These are phyloP conservation scores for Porites cylindrica DNA, from an alignment of 92 coral and sea anemone genomes.

Conservation along the genomic window DNA sequence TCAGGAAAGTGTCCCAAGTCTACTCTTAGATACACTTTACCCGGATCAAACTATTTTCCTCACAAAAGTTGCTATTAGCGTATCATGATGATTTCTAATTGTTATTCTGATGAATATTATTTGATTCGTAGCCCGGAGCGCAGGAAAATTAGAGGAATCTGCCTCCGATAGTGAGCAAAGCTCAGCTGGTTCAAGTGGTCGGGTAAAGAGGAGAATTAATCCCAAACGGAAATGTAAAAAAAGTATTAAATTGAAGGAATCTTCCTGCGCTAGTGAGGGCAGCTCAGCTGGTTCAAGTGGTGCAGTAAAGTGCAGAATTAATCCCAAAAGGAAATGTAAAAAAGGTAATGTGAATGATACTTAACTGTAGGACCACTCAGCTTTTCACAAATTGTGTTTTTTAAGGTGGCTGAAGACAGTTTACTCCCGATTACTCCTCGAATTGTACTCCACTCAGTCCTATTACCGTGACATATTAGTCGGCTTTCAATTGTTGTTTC, in stretches of 20 bases:
- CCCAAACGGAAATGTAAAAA: conserved; percentile 36
- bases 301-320: background rate
- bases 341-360: background rate
- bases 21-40: too few relatives aligned
- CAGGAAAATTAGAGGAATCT: background rate
- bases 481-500: too few relatives aligned
- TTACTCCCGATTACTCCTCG: too few relatives aligned
- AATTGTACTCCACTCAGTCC: too few relatives aligned
- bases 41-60: background rate
- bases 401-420: too few relatives aligned
- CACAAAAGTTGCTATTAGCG: background rate
- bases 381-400: background rate
- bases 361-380: background rate
- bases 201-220: background rate
- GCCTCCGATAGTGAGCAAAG: conserved; percentile 9
- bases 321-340: conserved; percentile 38
- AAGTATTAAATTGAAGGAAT: background rate
- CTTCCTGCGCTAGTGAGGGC: background rate
- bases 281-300: background rate
- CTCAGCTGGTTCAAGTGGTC: background rate
- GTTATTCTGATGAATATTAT: background rate
- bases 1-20: too few relatives aligned
- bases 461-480: too few relatives aligned
- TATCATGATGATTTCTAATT: background rate
- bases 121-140: conserved; percentile 7